A percentile compares a stretch with the other conserved stretches of the same genome.
These are phyloP conservation scores for Xanthia togata DNA, from an alignment of 2,888 invertebrate genomes.

Conservation along the genomic window DNA sequence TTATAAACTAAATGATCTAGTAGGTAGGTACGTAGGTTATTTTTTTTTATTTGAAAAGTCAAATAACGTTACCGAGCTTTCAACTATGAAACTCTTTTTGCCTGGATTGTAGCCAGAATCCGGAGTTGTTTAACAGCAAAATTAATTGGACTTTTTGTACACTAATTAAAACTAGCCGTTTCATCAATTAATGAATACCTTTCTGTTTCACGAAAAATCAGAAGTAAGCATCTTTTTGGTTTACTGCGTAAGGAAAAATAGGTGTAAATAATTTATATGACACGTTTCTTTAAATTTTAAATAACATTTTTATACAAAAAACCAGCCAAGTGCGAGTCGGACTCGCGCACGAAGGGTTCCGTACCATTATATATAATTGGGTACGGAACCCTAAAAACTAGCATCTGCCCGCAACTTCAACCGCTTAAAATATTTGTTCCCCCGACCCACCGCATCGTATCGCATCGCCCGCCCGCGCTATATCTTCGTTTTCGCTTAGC, in stretches of 20 bases:
- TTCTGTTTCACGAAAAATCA: conserved; percentile 10
- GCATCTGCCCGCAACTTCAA: no score
- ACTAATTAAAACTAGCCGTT: conserved; percentile 50
- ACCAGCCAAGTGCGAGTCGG: no score
- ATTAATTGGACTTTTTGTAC: conserved; percentile 48
- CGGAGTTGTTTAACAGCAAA: conserved; percentile 24
- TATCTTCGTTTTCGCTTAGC: neutral
- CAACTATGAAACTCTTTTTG: conserved; percentile 13
- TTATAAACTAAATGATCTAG: neutral
- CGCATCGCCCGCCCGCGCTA: no score
- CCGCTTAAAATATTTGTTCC: no score
- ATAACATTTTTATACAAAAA: no score
- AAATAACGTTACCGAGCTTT: conserved; percentile 7
- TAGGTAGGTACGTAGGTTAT: neutral
- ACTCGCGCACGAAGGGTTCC: no score
- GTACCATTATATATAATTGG: no score
- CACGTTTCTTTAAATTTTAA: no score
- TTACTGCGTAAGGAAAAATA: neutral
- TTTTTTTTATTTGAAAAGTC: conserved; percentile 6
- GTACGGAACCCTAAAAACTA: no score
- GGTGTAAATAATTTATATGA: neutral
- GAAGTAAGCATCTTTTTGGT: neutral
- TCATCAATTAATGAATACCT: conserved; percentile 28
- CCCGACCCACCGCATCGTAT: no score
- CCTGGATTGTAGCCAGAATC: conserved; percentile 42